phyloP scores from a whole-genome alignment of 2,797 vertebrate species.

The Dicrostonyx torquatus region DNA sequence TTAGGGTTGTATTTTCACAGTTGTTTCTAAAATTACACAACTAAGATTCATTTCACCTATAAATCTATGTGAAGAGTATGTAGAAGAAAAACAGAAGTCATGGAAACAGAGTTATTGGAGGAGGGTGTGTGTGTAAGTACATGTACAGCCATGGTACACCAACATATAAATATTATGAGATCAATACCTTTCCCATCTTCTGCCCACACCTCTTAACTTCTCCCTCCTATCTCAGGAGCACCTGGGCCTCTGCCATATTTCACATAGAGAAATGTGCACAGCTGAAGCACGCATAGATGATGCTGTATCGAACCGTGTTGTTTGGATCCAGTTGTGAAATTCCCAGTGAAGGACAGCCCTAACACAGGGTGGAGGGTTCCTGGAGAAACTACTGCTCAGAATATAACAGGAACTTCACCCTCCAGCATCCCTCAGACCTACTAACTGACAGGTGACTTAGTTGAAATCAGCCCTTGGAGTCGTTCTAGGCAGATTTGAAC shows the following conservation, averaged over 20 bases:
- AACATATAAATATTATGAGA: slow-evolving; percentile 75
- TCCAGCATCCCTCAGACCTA: slow-evolving; percentile 55
- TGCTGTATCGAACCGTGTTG: slow-evolving; percentile 65
- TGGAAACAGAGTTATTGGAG: slow-evolving; percentile 33
- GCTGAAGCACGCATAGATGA: slow-evolving; percentile 64
- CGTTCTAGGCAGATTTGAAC: slow-evolving; percentile 78
- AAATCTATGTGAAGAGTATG: not conserved
- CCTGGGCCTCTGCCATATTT: slow-evolving; percentile 70
- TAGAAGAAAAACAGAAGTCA: not conserved
- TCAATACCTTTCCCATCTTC: slow-evolving; percentile 72
- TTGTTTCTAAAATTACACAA: slow-evolving; percentile 62
- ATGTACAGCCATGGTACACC: not conserved
- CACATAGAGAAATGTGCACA: slow-evolving; percentile 67
- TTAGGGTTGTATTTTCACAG: not conserved
- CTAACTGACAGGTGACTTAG: slow-evolving; percentile 80
- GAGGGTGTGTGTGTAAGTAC: too few relatives aligned
- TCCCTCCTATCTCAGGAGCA: slow-evolving; percentile 71
- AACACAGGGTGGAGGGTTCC: not conserved
- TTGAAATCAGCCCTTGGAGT: slow-evolving; percentile 78
- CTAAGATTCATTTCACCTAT: slow-evolving; percentile 46
- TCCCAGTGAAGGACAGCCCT: slow-evolving; percentile 36
- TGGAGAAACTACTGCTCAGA: slow-evolving; percentile 22
- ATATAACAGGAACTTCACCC: not conserved
- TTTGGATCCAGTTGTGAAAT: slow-evolving; percentile 68
- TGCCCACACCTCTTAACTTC: slow-evolving; percentile 76